Base-by-base conservation (phyloP, 2,888 invertebrate genomes). In the Drosophila histrio region DNA sequence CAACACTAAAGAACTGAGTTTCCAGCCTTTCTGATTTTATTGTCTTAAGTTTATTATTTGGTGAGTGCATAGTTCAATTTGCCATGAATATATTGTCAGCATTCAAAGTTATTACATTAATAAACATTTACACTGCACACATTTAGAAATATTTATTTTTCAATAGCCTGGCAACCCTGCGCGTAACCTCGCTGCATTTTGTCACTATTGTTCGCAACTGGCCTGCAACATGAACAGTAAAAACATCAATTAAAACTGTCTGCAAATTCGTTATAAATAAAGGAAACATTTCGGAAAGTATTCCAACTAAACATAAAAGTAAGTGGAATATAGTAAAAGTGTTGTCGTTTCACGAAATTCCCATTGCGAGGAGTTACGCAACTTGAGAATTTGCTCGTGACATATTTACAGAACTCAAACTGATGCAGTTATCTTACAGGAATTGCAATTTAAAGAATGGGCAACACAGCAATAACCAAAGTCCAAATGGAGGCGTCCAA, bases 401-500 rank as follows among this genome's bases (percentile, higher is more conserved):
- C 77, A 75, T 49, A 52, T 67, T 63, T 53, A 26, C 3, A 26
- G 15, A 30, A 13, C 36, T 30, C 28, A 22, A 17, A 28, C 11
- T 38, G 5, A n/a, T 28, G 21, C 11, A 19, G 19, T 32, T 34
- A 3, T 26, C 17, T 53, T 47, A 13, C 9, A 39, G 26, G 5
- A 17, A 44, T 21, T 17, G 1, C 13, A 43, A 28, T 26, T 53
- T 53, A 1, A 17, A 70, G 11, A 21, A 85, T 85, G 84, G 84
- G 84, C 4, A 85, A 88, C 53, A 26, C 63, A 11, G 58, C 84
- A 1, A 19, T 83, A 28, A 64, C 75, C 39, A 57, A 38, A 21
- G 88, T 74, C 5, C 72, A 79, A 1, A 57, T 88, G 87, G 84
- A 85, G 47, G 72, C 84, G 2, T 6, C 64, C 15, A 79, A 79